phyloP scores from a whole-genome alignment of 2,888 invertebrate genomes.

The Drosophila rubida region DNA sequence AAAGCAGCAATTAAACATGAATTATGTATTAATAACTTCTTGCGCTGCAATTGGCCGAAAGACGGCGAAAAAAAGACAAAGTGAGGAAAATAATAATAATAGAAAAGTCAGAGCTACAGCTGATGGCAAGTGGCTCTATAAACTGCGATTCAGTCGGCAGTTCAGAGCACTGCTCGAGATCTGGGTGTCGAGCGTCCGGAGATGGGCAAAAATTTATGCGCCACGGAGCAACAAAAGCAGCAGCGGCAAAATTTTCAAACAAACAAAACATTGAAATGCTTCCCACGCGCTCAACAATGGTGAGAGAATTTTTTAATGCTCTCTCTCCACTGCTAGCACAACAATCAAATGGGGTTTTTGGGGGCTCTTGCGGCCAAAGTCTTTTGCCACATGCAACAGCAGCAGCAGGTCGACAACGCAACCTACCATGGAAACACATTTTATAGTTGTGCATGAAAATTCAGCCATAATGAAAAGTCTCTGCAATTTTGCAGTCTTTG shows the following conservation, averaged over 20 bases:
- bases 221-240: constrained; percentile 39
- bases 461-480: background rate
- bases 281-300: constrained; percentile 74
- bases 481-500: background rate
- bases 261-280: constrained; percentile 74
- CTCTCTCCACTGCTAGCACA: constrained; percentile 68
- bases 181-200: background rate
- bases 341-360: constrained; percentile 51
- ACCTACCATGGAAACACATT: constrained; percentile 30
- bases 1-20: constrained; percentile 75
- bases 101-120: constrained; percentile 23
- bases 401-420: constrained; percentile 30
- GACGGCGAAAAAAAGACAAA: background rate
- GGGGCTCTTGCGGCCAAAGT: constrained; percentile 54
- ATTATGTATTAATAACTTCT: constrained; percentile 77
- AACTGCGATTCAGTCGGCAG: constrained; percentile 40
- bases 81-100: background rate
- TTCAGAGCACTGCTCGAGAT: constrained; percentile 1
- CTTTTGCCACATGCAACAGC: constrained; percentile 71
- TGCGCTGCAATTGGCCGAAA: constrained; percentile 49
- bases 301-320: constrained; percentile 72
- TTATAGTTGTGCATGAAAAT: background rate
- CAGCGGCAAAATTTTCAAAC: constrained; percentile 40
- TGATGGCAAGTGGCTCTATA: constrained; percentile 37
- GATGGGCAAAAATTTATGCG: constrained; percentile 52